phyloP scores from a whole-genome alignment of 2,797 vertebrate species.

The Sphenopsis melanotis region DNA sequence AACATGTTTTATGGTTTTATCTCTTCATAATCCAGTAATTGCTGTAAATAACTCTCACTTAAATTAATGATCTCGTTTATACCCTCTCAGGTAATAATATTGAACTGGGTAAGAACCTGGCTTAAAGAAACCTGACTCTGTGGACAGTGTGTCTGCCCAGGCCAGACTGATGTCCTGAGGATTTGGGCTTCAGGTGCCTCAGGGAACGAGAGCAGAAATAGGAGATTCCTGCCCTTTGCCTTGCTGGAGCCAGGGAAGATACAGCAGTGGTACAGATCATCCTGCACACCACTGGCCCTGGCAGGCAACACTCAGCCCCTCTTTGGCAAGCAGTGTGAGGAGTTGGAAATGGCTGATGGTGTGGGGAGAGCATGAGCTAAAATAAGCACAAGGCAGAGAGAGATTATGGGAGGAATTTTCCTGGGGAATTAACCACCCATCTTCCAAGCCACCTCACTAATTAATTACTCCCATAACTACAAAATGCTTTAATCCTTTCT shows the following conservation, averaged over 20 bases:
- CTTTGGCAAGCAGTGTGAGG: background rate
- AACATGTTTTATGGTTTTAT: background rate
- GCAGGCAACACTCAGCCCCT: background rate
- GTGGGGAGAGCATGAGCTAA: accelerated
- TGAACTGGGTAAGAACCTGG: background rate
- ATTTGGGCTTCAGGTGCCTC: background rate
- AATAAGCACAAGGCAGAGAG: background rate
- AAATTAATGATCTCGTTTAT: background rate
- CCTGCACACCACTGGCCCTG: background rate
- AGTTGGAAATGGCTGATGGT: accelerated
- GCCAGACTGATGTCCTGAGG: background rate
- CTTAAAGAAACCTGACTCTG: background rate
- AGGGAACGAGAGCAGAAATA: background rate
- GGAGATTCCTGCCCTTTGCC: background rate
- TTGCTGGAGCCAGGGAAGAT: background rate
- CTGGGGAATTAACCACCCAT: background rate
- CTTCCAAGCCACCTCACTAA: background rate
- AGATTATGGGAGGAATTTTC: background rate
- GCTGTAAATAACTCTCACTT: background rate
- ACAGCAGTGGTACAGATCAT: background rate
- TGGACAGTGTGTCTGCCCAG: background rate
- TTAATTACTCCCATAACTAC: background rate
- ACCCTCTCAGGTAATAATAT: background rate
- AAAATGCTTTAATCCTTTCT: background rate
- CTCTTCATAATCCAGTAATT: background rate